Evolutionary conservation across 2,888 invertebrate genomes (phyloP).

Genomic region (Catocala sponsa): DNA sequence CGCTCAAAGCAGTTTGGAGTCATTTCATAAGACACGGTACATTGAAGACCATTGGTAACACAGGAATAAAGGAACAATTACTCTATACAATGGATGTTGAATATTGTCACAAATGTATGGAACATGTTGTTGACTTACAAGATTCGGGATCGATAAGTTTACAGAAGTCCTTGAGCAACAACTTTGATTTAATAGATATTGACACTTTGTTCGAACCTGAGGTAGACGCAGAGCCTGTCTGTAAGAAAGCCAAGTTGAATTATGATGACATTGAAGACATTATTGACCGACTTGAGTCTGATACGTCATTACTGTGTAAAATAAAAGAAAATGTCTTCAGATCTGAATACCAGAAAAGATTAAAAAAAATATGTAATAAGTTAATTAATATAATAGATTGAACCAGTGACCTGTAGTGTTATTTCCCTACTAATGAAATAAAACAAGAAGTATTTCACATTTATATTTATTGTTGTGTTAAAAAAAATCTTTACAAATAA

Average conservation of each 20-base stretch:
- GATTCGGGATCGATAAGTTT: conserved; percentile 17
- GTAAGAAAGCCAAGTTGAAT: conserved; percentile 59
- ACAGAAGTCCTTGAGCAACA: conserved; percentile 51
- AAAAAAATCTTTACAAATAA: conserved; percentile 86
- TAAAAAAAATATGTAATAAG: conserved; percentile 65
- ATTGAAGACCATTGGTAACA: conserved; percentile 16
- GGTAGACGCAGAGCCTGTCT: conserved; percentile 63
- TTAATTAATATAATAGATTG: conserved; percentile 67
- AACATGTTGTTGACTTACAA: conserved; percentile 23
- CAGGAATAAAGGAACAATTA: conserved; percentile 49
- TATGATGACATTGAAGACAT: conserved; percentile 49
- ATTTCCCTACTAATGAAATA: conserved; percentile 49
- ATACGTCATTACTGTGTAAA: conserved; percentile 58
- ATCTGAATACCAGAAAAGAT: conserved; percentile 60
- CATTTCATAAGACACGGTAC: conserved; percentile 35
- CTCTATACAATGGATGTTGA: conserved; percentile 30
- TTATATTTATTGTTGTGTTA: conserved; percentile 88
- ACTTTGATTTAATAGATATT: conserved; percentile 74
- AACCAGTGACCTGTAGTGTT: conserved; percentile 30
- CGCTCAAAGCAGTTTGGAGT: conserved; percentile 52
- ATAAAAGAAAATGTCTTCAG: conserved; percentile 63
- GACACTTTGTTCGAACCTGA: conserved; percentile 59
- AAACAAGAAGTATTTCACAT: conserved; percentile 83
- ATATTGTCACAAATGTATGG: conserved; percentile 66
- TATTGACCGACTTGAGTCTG: conserved; percentile 66